These are phyloP conservation scores for Monarcha castaneiventris DNA, from an alignment of 2,113 vertebrate genomes.

Conservation along the genomic window DNA sequence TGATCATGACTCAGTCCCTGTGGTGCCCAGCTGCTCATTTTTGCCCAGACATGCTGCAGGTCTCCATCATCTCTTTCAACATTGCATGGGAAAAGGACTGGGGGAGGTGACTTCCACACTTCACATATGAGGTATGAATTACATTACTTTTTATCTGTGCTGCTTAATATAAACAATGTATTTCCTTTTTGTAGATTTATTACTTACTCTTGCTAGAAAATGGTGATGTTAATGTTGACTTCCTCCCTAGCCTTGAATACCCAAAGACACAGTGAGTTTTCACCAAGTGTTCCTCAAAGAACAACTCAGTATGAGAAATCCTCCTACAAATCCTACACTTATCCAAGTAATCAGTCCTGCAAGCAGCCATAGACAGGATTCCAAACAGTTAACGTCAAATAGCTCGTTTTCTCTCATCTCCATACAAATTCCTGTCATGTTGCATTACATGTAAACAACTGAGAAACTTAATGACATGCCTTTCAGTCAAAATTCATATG, in stretches of 20 bases:
- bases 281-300: not conserved
- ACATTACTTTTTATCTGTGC: not conserved
- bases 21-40: not conserved
- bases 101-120: not conserved
- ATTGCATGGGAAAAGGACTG: not conserved
- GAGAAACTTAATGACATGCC: slow-evolving; percentile 18
- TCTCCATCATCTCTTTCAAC: rapidly evolving
- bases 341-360: not conserved
- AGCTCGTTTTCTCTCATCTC: slow-evolving; percentile 1
- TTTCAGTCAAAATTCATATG: slow-evolving; percentile 13
- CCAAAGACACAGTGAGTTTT: not conserved
- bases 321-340: not conserved
- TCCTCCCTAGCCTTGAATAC: not conserved
- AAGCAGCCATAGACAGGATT: not conserved
- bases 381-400: not conserved
- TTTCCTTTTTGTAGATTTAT: not conserved
- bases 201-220: not conserved
- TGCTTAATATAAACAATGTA: not conserved
- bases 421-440: not conserved
- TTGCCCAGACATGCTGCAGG: not conserved
- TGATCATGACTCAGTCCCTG: rapidly evolving
- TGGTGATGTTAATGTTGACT: not conserved
- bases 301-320: not conserved
- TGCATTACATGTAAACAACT: slow-evolving; percentile 29
- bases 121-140: not conserved